A percentile compares a stretch with the other conserved stretches of the same genome.
These are phyloP conservation scores for Meteorus colon DNA, from an alignment of 2,888 invertebrate species.

Conservation along the genomic window DNA sequence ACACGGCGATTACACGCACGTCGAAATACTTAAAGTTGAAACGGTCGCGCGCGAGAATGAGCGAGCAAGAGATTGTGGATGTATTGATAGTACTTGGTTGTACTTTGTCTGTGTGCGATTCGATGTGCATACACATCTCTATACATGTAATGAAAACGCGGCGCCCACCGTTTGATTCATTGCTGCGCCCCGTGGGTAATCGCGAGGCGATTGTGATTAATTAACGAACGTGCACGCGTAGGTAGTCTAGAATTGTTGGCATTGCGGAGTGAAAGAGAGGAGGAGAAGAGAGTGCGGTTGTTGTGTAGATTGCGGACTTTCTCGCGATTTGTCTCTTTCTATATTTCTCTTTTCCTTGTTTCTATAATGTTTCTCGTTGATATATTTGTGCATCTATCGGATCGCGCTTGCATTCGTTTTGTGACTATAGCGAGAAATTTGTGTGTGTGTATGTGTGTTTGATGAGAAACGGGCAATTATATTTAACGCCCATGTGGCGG, in stretches of 20 bases:
- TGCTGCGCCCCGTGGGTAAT: slow-evolving; percentile 43
- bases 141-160: slow-evolving; percentile 9
- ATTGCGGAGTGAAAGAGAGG: slow-evolving; percentile 1
- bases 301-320: slow-evolving; percentile 34
- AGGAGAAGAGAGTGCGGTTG: slow-evolving; percentile 37
- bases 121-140: background rate
- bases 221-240: slow-evolving; percentile 43
- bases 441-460: background rate
- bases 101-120: background rate
- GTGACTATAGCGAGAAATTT: background rate
- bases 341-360: slow-evolving; percentile 32
- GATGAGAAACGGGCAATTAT: slow-evolving; percentile 19
- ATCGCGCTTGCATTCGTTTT: background rate
- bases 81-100: background rate
- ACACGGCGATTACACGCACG: slow-evolving; percentile 37
- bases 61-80: slow-evolving; percentile 9
- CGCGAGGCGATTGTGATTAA: slow-evolving; percentile 47
- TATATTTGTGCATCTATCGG: slow-evolving; percentile 1
- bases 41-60: slow-evolving; percentile 25
- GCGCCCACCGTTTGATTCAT: slow-evolving; percentile 44
- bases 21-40: slow-evolving; percentile 25
- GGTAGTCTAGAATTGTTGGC: slow-evolving; percentile 42
- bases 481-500: background rate
- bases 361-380: background rate
- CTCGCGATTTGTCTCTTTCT: slow-evolving; percentile 8